These are phyloP conservation scores for Laspeyria flexula DNA, from an alignment of 2,888 invertebrate genomes.

Conservation along the genomic window DNA sequence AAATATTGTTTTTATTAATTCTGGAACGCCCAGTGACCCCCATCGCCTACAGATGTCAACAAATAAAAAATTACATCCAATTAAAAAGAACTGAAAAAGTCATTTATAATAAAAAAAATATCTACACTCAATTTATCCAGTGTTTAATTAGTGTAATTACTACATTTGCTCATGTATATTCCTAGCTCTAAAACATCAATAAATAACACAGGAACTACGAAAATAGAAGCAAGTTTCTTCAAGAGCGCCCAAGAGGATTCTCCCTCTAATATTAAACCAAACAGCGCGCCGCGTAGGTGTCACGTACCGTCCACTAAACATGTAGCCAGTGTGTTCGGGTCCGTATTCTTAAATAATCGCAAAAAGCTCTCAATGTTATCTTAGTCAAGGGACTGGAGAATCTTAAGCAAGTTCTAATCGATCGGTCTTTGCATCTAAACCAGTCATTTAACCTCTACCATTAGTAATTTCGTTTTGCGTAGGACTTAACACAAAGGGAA, in stretches of 20 bases:
- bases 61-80: too few relatives aligned
- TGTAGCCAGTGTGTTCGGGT: conserved; percentile 17
- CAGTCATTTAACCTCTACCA: not conserved
- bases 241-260: conserved; percentile 1
- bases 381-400: conserved; percentile 18
- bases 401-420: conserved; percentile 25
- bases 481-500: not conserved
- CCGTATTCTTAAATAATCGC: conserved; percentile 35
- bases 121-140: too few relatives aligned
- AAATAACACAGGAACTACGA: conserved; percentile 7
- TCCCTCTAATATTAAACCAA: not conserved
- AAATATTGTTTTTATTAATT: too few relatives aligned
- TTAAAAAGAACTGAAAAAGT: too few relatives aligned
- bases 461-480: not conserved
- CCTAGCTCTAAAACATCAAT: not conserved
- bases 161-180: too few relatives aligned
- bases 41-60: too few relatives aligned
- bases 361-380: conserved; percentile 38
- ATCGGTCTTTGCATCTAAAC: conserved; percentile 32
- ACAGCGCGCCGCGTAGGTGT: conserved; percentile 8
- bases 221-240: conserved; percentile 5
- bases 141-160: too few relatives aligned
- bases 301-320: conserved; percentile 27
- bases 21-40: too few relatives aligned
- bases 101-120: too few relatives aligned